Conservation (phyloP, 2,888 invertebrate species). For the Drosophila paranaensis region DNA sequence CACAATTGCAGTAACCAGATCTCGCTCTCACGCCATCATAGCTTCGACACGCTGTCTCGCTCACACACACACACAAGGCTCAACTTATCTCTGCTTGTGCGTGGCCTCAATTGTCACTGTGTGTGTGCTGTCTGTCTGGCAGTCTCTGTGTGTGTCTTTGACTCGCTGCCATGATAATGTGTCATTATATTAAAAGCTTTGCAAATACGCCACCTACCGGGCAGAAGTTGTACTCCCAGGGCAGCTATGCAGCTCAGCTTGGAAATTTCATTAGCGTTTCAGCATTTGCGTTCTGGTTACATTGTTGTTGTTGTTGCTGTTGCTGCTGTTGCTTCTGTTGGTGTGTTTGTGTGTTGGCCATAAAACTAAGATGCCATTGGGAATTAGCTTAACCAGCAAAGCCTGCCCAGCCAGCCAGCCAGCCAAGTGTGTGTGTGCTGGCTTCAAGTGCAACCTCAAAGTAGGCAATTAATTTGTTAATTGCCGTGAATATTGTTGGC, state of each 20-base stretch:
- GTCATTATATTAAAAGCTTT: conserved; percentile 82
- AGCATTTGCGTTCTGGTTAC: conserved; percentile 42
- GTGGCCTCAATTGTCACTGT: conserved; percentile 37
- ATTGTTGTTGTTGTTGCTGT: conserved; percentile 4
- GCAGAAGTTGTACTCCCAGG: conserved; percentile 55
- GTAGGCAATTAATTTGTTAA: conserved; percentile 77
- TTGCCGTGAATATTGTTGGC: conserved; percentile 68
- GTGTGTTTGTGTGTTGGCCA: conserved; percentile 43
- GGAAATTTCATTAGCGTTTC: conserved; percentile 74
- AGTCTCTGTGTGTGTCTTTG: conserved; percentile 53
- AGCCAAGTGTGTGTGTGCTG: conserved; percentile 15
- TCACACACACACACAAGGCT: conserved; percentile 1
- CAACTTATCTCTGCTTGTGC: conserved; percentile 51
- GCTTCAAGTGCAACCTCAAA: conserved; percentile 66
- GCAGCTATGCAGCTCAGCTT: conserved; percentile 42
- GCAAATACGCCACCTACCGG: conserved; percentile 74
- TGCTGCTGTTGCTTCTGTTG: conserved; percentile 14
- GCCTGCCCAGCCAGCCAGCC: conserved; percentile 15
- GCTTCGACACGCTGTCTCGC: background rate
- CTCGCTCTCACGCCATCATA: background rate
- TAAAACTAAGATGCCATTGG: conserved; percentile 74
- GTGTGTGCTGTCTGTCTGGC: conserved; percentile 14
- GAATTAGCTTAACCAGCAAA: conserved; percentile 54
- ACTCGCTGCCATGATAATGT: conserved; percentile 72
- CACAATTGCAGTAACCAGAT: conserved; percentile 16